A percentile compares a stretch with the other conserved stretches of the same genome.
Conservation (phyloP, 2,113 vertebrate species). For the Cynoglossus semilaevis region DNA sequence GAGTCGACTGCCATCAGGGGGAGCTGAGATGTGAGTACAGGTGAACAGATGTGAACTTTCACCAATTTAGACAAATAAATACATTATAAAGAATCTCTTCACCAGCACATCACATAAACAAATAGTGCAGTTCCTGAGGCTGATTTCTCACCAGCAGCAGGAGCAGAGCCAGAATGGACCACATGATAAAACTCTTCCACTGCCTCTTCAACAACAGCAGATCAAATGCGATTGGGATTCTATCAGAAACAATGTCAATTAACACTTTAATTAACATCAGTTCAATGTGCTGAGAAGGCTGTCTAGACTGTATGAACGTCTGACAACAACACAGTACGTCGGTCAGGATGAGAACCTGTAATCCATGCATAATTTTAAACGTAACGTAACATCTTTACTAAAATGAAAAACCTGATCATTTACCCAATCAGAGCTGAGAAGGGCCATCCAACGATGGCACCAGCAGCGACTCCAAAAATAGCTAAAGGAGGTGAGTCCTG, state of each 20-base stretch:
- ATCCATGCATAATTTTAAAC: too few relatives aligned
- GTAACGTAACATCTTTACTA: too few relatives aligned
- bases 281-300: too few relatives aligned
- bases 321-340: too few relatives aligned
- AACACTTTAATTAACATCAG: too few relatives aligned
- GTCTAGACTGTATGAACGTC: too few relatives aligned
- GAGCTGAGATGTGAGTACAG: slow-evolving; percentile 71
- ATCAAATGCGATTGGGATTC: slow-evolving; percentile 92
- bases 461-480: slow-evolving; percentile 87
- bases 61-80: too few relatives aligned
- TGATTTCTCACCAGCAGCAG: slow-evolving; percentile 84
- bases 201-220: slow-evolving; percentile 84
- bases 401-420: too few relatives aligned
- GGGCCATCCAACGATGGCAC: slow-evolving; percentile 91
- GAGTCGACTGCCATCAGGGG: slow-evolving; percentile 90
- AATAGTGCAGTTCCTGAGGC: not conserved
- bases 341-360: too few relatives aligned
- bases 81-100: too few relatives aligned
- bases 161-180: slow-evolving; percentile 83
- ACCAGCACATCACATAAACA: too few relatives aligned
- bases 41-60: not conserved
- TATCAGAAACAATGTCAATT: slow-evolving; percentile 38
- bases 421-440: slow-evolving; percentile 94
- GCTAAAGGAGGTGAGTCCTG: slow-evolving; percentile 88
- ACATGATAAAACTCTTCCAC: slow-evolving; percentile 88